A percentile compares a stretch with the other conserved stretches of the same genome.
Evolutionary conservation across 2,797 vertebrate genomes (phyloP).

Genomic region (Nothura maculosa): DNA sequence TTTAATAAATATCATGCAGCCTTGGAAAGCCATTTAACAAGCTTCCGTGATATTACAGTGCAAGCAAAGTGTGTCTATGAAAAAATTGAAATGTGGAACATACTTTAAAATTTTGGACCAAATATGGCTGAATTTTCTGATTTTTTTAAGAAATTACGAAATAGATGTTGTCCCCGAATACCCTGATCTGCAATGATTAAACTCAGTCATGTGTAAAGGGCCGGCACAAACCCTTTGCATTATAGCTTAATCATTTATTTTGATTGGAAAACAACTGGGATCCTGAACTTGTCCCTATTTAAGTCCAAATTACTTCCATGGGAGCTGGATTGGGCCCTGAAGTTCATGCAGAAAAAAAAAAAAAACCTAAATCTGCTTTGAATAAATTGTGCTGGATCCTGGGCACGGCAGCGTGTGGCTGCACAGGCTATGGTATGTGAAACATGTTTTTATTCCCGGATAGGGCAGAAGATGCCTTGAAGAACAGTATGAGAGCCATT

Average conservation of each 20-base stretch:
- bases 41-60: slow-evolving; percentile 1
- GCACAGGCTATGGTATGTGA: accelerated
- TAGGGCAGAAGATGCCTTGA: neutral
- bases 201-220: slow-evolving; percentile 26
- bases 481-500: neutral
- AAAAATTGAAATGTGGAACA: slow-evolving; percentile 42
- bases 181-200: slow-evolving; percentile 53
- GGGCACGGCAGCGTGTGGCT: accelerated
- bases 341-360: neutral
- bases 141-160: slow-evolving; percentile 34
- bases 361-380: neutral
- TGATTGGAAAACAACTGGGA: slow-evolving; percentile 11
- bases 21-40: slow-evolving; percentile 44
- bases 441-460: neutral
- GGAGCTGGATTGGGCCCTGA: neutral
- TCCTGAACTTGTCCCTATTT: slow-evolving; percentile 18
- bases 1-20: slow-evolving; percentile 19
- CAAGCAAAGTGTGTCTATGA: neutral
- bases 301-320: slow-evolving; percentile 20
- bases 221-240: slow-evolving; percentile 32
- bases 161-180: slow-evolving; percentile 57
- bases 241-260: slow-evolving; percentile 64
- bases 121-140: neutral
- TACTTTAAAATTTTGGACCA: slow-evolving; percentile 36
- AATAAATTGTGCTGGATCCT: neutral